These are phyloP conservation scores for Octodon degus DNA, from an alignment of 2,113 vertebrate genomes.

Conservation along the genomic window DNA sequence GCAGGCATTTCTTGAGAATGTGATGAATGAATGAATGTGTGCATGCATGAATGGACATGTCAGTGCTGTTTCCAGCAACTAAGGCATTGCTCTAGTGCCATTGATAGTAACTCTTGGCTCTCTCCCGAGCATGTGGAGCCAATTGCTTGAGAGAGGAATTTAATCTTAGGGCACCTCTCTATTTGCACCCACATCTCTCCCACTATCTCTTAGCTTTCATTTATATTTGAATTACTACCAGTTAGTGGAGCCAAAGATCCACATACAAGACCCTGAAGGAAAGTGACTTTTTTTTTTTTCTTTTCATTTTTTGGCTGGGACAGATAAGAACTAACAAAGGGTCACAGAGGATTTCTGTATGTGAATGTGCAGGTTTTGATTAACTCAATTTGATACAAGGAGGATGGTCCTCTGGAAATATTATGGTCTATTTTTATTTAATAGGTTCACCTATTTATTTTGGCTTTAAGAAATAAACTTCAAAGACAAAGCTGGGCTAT, in stretches of 20 bases:
- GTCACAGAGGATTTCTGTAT: conserved; percentile 48
- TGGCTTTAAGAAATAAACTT: conserved; percentile 54
- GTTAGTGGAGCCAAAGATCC: conserved; percentile 87
- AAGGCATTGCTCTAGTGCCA: too few relatives aligned
- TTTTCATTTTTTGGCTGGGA: conserved; percentile 28
- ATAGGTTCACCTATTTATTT: conserved; percentile 43
- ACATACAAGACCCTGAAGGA: conserved; percentile 59
- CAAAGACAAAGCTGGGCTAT: conserved; percentile 18
- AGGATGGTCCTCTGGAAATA: conserved; percentile 3
- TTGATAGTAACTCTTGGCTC: neutral
- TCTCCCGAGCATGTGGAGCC: neutral
- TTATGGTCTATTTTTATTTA: conserved; percentile 47
- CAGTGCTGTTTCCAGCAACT: too few relatives aligned
- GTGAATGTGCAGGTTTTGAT: conserved; percentile 56
- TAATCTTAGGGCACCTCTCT: neutral
- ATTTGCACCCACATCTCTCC: neutral
- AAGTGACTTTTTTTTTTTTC: conserved; percentile 10
- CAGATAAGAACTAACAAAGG: conserved; percentile 69
- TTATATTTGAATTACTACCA: conserved; percentile 80
- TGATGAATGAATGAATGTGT: too few relatives aligned
- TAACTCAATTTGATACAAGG: conserved; percentile 54
- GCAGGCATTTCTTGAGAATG: too few relatives aligned
- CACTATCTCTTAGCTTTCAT: neutral
- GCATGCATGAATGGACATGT: too few relatives aligned
- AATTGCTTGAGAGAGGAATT: neutral